Evolutionary conservation across 2,113 vertebrate species (phyloP), one percentile per base, ranked within the genome.

Genomic region (Pomatorhinus ruficollis): DNA sequence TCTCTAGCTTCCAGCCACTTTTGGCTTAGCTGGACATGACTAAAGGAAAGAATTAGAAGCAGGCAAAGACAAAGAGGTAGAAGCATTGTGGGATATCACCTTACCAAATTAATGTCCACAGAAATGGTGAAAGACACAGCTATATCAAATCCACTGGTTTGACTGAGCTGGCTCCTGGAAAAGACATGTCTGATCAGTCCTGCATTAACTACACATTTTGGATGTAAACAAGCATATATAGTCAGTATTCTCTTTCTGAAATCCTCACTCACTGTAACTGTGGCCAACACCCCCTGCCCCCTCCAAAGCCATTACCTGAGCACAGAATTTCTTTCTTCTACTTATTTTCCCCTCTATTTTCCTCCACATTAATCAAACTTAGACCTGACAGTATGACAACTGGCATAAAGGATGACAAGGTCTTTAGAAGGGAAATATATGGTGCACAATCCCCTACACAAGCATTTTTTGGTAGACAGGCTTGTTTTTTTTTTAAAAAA

Each of bases 351-450:
- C 33, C 19, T 83, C 37, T 17, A 1, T 79, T 93, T 96, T 76
- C 75, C 57, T 87, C 33, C 27, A 63, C 78, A 39, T 77, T 89
- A 91, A 91, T 91, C 66, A 95, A 83, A 80, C 66, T 85, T 90
- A 63, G 50, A 64, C 56, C 11, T 70, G 87, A 91, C 82, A 83
- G 11, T 3, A 13, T 82, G 84, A 91, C 53, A 91, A 69, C 25
- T 28, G 9, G 19, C 57, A 66, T 80, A 83, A 93, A 85, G 35
- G 59, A 90, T 75, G 85, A 63, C 59, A 92, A 77, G 37, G 52
- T 77, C 54, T 96, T 85, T 42, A 90, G 68, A 79, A 95, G 27
- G 64, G 89, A 97, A 91, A 65, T 81, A 74, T 21, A 47, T 54
- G 21, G 19, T 50, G 14, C 28, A 70, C 79, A 83, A 61, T 77